Evolutionary conservation across 2,888 invertebrate genomes (phyloP).

Genomic region (Doris montereyensis): DNA sequence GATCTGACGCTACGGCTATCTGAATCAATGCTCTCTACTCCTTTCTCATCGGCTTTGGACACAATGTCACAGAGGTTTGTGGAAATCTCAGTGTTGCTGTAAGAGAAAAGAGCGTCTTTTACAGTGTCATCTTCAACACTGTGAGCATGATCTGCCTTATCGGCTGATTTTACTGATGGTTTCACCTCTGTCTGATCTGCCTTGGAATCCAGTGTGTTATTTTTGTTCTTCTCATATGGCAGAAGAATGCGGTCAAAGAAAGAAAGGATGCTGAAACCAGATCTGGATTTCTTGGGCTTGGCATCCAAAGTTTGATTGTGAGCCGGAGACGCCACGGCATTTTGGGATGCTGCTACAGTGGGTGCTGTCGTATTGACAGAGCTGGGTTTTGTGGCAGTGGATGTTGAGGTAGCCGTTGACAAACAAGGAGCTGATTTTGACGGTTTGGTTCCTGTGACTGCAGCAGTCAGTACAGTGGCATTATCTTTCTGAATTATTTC

Average conservation of each 20-base stretch:
- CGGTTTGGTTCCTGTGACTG: no score
- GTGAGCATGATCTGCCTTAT: background rate
- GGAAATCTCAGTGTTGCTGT: background rate
- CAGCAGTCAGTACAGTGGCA: no score
- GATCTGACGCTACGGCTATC: background rate
- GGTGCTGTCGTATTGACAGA: background rate
- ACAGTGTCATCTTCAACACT: background rate
- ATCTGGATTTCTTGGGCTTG: slow-evolving; percentile 38
- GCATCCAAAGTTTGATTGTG: no score
- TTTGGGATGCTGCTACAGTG: background rate
- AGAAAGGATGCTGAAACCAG: slow-evolving; percentile 59
- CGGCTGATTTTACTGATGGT: no score
- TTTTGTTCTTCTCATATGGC: slow-evolving; percentile 48
- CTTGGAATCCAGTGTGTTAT: background rate
- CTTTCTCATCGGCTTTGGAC: no score
- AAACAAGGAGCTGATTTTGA: no score
- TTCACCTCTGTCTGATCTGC: background rate
- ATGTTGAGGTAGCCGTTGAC: no score
- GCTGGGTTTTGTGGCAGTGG: background rate
- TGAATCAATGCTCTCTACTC: background rate
- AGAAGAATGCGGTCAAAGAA: slow-evolving; percentile 65
- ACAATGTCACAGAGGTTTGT: no score
- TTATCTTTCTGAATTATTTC: no score
- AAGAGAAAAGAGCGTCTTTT: background rate
- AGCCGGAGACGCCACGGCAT: background rate